Percentiles rank a stretch among this genome's conserved stretches.
phyloP scores from a whole-genome alignment of 2,888 invertebrate species.

The Bellardia pandia region DNA sequence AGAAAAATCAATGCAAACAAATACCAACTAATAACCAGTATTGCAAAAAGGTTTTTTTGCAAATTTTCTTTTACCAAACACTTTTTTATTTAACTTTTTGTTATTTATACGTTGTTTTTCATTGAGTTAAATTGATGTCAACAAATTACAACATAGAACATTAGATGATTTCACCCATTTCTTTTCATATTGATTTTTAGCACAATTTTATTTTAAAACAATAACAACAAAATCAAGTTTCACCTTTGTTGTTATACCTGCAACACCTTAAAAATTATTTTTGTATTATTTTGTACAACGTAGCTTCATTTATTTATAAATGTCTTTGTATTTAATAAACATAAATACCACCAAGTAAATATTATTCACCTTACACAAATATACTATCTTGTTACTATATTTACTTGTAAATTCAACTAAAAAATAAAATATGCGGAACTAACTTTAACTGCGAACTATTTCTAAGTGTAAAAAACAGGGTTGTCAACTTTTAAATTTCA shows the following conservation, averaged over 20 bases:
- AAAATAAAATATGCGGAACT: slow-evolving; percentile 57
- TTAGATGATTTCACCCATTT: slow-evolving; percentile 41
- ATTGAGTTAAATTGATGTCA: slow-evolving; percentile 7
- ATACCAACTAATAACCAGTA: slow-evolving; percentile 65
- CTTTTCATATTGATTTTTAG: slow-evolving; percentile 66
- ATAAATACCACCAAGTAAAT: neutral
- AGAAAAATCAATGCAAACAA: slow-evolving; percentile 65
- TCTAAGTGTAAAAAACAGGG: neutral
- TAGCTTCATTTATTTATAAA: neutral
- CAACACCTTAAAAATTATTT: slow-evolving; percentile 64
- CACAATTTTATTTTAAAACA: slow-evolving; percentile 56
- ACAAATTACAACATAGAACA: slow-evolving; percentile 22
- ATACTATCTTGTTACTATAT: slow-evolving; percentile 14
- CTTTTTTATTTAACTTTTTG: slow-evolving; percentile 21
- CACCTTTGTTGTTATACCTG: slow-evolving; percentile 65
- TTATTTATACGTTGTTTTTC: neutral
- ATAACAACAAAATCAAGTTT: slow-evolving; percentile 68
- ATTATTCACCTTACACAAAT: slow-evolving; percentile 29
- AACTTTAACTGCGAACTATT: slow-evolving; percentile 55
- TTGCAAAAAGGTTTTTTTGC: slow-evolving; percentile 46
- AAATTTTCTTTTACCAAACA: slow-evolving; percentile 28
- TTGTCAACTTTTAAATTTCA: too few species aligned
- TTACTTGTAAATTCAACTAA: slow-evolving; percentile 40
- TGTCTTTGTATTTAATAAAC: neutral
- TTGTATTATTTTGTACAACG: neutral